A percentile compares a stretch with the other conserved stretches of the same genome.
Conservation (phyloP, 2,888 invertebrate genomes). For the Standfussiana lucernea region DNA sequence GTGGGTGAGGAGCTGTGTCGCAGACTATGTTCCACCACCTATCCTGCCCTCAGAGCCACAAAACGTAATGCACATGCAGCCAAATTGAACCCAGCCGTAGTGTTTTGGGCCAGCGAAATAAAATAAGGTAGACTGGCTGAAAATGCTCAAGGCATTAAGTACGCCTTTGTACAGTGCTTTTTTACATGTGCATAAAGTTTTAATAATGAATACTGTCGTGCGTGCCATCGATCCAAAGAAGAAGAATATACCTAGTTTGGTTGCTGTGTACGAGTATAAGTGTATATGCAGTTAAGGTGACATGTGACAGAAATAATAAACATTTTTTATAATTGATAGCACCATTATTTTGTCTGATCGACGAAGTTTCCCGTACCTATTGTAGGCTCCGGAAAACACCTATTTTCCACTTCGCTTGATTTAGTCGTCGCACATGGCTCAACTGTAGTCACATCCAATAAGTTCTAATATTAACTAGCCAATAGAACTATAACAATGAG, state of each 20-base stretch:
- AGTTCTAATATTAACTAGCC: background rate
- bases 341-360: background rate
- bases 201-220: background rate
- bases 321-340: background rate
- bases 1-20: background rate
- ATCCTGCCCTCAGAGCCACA: background rate
- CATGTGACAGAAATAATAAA: background rate
- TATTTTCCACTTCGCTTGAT: slow-evolving; percentile 5
- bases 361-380: background rate
- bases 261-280: too few species aligned
- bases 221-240: background rate
- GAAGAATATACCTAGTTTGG: background rate
- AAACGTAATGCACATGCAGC: background rate
- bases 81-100: background rate
- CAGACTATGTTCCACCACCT: background rate
- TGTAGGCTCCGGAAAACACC: background rate
- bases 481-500: background rate
- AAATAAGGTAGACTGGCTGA: too few species aligned
- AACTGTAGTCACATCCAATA: background rate
- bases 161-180: too few species aligned
- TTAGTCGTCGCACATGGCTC: background rate
- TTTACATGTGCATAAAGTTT: too few species aligned
- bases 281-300: too few species aligned
- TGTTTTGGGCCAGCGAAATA: background rate
- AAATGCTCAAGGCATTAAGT: too few species aligned